Evolutionary conservation across 64 coral and sea anemone species (phyloP).

Genomic region (Catalaphyllia jardinei): DNA sequence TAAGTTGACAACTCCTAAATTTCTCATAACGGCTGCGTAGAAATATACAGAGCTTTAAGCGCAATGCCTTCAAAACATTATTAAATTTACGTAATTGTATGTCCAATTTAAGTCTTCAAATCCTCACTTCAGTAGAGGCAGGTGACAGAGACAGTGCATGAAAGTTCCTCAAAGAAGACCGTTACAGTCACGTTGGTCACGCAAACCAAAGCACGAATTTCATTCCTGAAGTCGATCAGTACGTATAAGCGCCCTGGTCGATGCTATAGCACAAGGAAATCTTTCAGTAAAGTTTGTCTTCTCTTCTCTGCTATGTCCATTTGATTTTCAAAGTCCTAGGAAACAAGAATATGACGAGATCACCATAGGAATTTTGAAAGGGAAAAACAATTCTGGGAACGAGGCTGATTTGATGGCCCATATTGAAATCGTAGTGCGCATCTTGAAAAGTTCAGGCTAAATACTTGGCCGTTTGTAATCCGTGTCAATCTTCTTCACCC

Average conservation of each 20-base stretch:
- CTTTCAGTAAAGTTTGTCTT: conserved; percentile 84
- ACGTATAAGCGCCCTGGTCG: too few relatives aligned
- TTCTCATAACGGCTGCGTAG: not conserved
- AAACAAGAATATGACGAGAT: not conserved
- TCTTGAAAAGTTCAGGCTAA: too few relatives aligned
- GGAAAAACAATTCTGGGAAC: too few relatives aligned
- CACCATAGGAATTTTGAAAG: too few relatives aligned
- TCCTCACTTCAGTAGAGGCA: not conserved
- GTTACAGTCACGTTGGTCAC: not conserved
- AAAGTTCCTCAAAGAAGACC: not conserved
- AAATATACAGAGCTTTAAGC: not conserved
- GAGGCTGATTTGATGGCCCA: too few relatives aligned
- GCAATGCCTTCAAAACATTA: not conserved
- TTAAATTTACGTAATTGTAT: not conserved
- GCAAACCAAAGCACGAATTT: not conserved
- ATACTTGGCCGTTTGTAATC: too few relatives aligned
- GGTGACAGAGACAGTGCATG: not conserved
- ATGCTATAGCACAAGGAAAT: conserved; percentile 75
- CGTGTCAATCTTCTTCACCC: too few relatives aligned
- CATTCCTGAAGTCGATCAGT: not conserved
- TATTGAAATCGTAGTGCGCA: too few relatives aligned
- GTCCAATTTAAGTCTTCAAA: not conserved
- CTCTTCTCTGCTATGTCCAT: conserved; percentile 99
- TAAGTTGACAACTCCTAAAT: not conserved
- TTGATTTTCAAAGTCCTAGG: conserved; percentile 97